Base-by-base conservation (phyloP, 1,140 invertebrate genomes). In the Macrobrachium nipponense region DNA sequence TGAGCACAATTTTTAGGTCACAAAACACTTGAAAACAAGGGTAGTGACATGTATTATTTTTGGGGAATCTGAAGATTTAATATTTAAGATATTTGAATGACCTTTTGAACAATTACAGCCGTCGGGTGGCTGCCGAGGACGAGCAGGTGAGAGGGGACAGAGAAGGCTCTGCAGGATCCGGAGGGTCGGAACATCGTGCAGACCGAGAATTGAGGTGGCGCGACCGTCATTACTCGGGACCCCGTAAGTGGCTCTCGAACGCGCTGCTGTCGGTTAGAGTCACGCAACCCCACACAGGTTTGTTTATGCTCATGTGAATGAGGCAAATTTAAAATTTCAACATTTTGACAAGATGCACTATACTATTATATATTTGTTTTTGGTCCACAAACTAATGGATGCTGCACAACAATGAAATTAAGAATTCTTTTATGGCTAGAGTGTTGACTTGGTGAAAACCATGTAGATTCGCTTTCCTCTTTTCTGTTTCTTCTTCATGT, bases 221-320 rank as follows among this genome's bases (percentile, higher is more conserved):
- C 68, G 92, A 93, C 75, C 89, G 92, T 5, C 90, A 92, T 36
- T 91, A 90, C 82, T 90, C 90, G 20, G 89, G 90, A 62, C 89
- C 90, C 23, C 85, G 90, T 43, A 87, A 92, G 20, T 92, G 91
- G 90, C 89, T 92, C 76, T 92, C 91, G 83, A 92, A 90, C 62
- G 91, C 90, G 18, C 89, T 93, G 77, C 90, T 88, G 79, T 86
- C 82, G 27, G 87, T 88, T 72, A 68, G 87, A 82, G 87, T 88
- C 23, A 82, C 87, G 58, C 87, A 88, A 77, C 87, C 83, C 79
- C 87, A 86, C 62, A 72, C 87, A 81, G 84, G 87, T 86, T 80
- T 80, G 84, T 78, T 80, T 82, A 75, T 75, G 62, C 14, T 27
- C 18, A 43, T 36, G 20, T 81, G 44, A 81, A 17, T 73, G n/a